Evolutionary conservation across 2,113 vertebrate species (phyloP).

Genomic region (Malurus alboscapulatus): DNA sequence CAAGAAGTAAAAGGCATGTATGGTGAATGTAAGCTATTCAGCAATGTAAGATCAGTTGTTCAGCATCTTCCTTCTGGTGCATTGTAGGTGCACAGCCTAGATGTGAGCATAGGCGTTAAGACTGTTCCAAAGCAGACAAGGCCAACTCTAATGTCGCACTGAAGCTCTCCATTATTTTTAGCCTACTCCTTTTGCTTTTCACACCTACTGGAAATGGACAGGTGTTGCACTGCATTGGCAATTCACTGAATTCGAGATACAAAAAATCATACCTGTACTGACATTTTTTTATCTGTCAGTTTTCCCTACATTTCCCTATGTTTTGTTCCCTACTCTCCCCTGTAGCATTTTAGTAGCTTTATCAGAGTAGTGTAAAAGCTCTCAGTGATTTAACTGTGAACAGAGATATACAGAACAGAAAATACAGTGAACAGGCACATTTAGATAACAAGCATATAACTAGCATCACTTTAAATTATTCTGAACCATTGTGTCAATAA

Average conservation of each 20-base stretch:
- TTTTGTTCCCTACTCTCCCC: background rate
- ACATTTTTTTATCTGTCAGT: background rate
- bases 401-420: background rate
- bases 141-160: background rate
- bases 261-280: background rate
- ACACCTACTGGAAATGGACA: background rate
- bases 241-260: fast-evolving
- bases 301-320: background rate
- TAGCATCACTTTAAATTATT: background rate
- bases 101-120: background rate
- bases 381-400: background rate
- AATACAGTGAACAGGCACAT: background rate
- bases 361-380: background rate
- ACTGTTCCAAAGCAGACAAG: background rate
- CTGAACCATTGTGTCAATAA: background rate
- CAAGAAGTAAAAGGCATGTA: background rate
- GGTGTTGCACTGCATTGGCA: background rate
- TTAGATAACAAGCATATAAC: background rate
- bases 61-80: background rate
- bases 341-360: background rate
- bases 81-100: background rate
- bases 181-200: background rate
- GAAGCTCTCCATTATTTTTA: background rate
- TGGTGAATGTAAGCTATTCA: background rate
- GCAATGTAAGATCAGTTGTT: background rate